Base-by-base conservation (phyloP, 2,113 vertebrate genomes). In the Meles meles region DNA sequence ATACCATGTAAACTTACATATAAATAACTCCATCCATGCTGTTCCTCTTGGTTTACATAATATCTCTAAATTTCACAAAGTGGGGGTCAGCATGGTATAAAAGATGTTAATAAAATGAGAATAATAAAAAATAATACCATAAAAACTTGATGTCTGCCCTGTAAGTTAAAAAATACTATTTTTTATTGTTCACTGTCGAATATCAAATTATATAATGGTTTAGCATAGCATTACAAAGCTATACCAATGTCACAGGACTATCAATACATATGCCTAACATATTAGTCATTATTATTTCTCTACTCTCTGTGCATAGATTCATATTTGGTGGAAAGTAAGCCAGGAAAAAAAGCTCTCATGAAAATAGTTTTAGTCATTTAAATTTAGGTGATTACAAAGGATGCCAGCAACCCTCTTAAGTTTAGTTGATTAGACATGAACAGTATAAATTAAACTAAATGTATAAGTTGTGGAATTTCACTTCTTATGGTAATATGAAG, bases 321-420 rank as follows among this genome's bases (percentile, higher is more conserved):
- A 93, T 13, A 65, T 57, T 55, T 81, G 23, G 14, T 85, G 5
- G 20, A 95, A 95, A 93, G 23, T 84, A 92, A 91, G 92, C 86
- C 91, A 95, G 72, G 82, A 86, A 96, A 97, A 95, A 98, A 93
- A 84, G 47, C 34, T 93, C 93, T 97, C 52, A 93, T 59, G 98
- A 98, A 97, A 97, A 95, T 84, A 95, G 37, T 69, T 98, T 97
- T 69, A 94, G 37, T 59, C 84, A 55, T 87, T 98, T 98, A 97
- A 97, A 97, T 97, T 95, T 92, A 96, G 88, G 69, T 98, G 93
- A 98, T 97, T 98, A 96, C 96, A 98, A 98, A 96, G 4, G 39
- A 97, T 61, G 7, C 44, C 81, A 74, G 5, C 59, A 96, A 96
- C 13, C 2, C 84, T 97, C 85, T 82, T 74, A 94, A 39, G 72